Evolutionary conservation across 2,888 invertebrate species (phyloP), one percentile per base, ranked within the genome.

Genomic region (Agrochola litura): DNA sequence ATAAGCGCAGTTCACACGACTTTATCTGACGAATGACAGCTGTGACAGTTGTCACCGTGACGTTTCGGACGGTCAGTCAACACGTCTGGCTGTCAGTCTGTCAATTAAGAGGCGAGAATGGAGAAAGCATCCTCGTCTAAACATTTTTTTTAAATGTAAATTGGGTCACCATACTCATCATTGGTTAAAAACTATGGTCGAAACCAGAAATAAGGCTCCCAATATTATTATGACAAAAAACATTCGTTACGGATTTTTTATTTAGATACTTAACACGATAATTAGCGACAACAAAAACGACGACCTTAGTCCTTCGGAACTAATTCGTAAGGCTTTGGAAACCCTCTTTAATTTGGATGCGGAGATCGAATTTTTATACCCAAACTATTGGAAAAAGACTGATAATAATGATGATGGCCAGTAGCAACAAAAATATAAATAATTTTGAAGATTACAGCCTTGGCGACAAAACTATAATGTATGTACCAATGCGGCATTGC

Each of bases 1-100:
- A 95, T 95, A 95, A 95, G 90, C 82, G 65, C 60, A 86, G 92
- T 94, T 95, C 95, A 93, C 95, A 95, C 93, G 93, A 86, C 85
- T 83, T 90, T 93, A 94, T 93, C 92, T 92, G 89, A 91, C 89
- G 91, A 87, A 91, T 91, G 90, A 90, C 91, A 92, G 86, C 85
- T 82, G 79, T 92, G 92, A 91, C 93, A 93, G 90, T 91, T 92
- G 91, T 73, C 58, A 73, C 58, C 73, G 77, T 89, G 88, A 89
- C 90, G 89, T 88, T 89, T 87, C 73, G 75, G 81, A 72, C 80
- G 88, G 89, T 91, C 91, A 90, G 91, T 92, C 92, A 92, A 92
- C 89, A 92, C 89, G 86, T 88, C 88, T 78, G 66, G 81, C 79
- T 82, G 80, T 80, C 85, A 84, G 16, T 60, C 76, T 83, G 83